phyloP scores from a whole-genome alignment of 2,888 invertebrate species.

The Spatulosminthurus flaviceps region DNA sequence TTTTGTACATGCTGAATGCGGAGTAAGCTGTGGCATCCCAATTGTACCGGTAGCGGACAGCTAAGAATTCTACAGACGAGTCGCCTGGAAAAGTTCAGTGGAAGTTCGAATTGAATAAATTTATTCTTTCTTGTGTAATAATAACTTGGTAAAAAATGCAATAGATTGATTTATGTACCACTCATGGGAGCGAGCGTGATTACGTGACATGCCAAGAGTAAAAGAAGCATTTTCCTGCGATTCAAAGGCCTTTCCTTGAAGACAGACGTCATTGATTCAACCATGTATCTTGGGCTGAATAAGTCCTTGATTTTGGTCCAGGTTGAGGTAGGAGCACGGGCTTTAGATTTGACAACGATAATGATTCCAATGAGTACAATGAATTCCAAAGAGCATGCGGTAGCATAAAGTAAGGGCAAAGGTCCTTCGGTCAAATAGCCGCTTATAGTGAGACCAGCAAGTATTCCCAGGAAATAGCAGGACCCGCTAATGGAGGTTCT shows the following conservation, averaged over 20 bases:
- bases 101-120: background rate
- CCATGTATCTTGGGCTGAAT: background rate
- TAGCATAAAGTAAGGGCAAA: conserved; percentile 57
- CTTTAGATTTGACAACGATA: background rate
- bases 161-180: background rate
- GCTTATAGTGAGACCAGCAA: conserved; percentile 81
- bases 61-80: conserved; percentile 73
- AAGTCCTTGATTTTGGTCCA: background rate
- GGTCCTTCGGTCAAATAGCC: conserved; percentile 75
- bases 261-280: background rate
- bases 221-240: background rate
- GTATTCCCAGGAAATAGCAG: conserved; percentile 83
- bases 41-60: conserved; percentile 83
- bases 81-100: conserved; percentile 68
- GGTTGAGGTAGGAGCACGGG: background rate
- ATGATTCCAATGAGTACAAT: background rate
- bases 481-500: conserved; percentile 84
- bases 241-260: background rate
- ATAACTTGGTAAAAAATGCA: no score
- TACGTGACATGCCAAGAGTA: background rate
- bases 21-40: conserved; percentile 75
- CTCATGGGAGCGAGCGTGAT: background rate
- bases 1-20: conserved; percentile 58
- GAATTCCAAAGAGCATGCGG: conserved; percentile 64
- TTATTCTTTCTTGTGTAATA: no score